phyloP scores from a whole-genome alignment of 1,140 invertebrate genomes.

The Pseudomyrmex flavicornis region DNA sequence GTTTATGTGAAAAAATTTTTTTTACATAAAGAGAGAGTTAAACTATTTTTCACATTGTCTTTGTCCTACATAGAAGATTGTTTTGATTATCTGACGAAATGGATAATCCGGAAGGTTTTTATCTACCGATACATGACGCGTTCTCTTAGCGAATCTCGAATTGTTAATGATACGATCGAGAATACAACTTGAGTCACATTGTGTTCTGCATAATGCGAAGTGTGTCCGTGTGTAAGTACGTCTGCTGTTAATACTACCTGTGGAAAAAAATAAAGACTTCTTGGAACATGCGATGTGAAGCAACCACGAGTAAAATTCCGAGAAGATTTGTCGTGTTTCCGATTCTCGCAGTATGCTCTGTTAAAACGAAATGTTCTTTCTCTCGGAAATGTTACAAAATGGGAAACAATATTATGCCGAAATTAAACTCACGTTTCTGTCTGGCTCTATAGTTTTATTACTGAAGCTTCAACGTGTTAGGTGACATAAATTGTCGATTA shows the following conservation, averaged over 20 bases:
- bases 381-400: conserved; percentile 14
- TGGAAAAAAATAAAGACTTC: conserved; percentile 32
- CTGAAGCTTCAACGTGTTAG: conserved; percentile 35
- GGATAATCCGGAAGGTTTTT: not conserved
- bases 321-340: conserved; percentile 29
- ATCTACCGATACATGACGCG: not conserved
- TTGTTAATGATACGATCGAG: conserved; percentile 27
- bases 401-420: not conserved
- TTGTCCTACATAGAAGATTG: not conserved
- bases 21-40: not conserved
- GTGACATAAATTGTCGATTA: conserved; percentile 60
- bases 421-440: conserved; percentile 21
- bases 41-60: no score
- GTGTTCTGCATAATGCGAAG: conserved; percentile 34
- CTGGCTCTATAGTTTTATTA: conserved; percentile 38
- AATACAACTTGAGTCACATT: conserved; percentile 18
- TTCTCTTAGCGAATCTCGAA: not conserved
- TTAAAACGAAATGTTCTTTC: not conserved
- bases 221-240: not conserved
- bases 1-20: not conserved
- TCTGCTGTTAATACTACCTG: conserved; percentile 38
- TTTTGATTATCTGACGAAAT: no score
- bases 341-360: conserved; percentile 28
- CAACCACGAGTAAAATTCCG: conserved; percentile 28
- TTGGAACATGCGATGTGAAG: conserved; percentile 44